Conservation (phyloP, 2,888 invertebrate genomes). For the Agonopterix arenella region DNA sequence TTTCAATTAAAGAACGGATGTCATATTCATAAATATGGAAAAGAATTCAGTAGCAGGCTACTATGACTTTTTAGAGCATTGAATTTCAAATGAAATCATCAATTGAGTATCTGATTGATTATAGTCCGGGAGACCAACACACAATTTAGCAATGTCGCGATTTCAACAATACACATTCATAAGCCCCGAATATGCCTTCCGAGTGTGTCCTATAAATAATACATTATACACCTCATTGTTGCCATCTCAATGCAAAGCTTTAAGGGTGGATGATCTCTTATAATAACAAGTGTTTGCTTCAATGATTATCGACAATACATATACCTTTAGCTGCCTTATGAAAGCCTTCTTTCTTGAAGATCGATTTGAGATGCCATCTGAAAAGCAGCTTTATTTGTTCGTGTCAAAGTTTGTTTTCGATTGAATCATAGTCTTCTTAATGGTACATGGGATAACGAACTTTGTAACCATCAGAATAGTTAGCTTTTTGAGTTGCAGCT, state of each 20-base stretch:
- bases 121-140: slow-evolving; percentile 27
- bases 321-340: slow-evolving; percentile 71
- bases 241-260: slow-evolving; percentile 59
- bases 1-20: neutral
- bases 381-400: neutral
- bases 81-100: slow-evolving; percentile 11
- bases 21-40: neutral
- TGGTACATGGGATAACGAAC: no score
- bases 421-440: no score
- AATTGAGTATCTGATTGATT: slow-evolving; percentile 60
- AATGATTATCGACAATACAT: slow-evolving; percentile 74
- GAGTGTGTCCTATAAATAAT: slow-evolving; percentile 74
- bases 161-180: slow-evolving; percentile 41
- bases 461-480: no score
- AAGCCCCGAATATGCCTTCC: slow-evolving; percentile 64
- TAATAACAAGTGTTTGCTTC: slow-evolving; percentile 78
- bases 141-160: slow-evolving; percentile 45
- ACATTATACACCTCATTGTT: slow-evolving; percentile 71
- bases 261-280: slow-evolving; percentile 76
- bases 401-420: slow-evolving; percentile 13
- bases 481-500: no score
- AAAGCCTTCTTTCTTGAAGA: slow-evolving; percentile 40
- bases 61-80: no score
- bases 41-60: neutral
- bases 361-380: neutral